phyloP scores from a whole-genome alignment of 2,797 vertebrate genomes.

The Limnodromus scolopaceus region DNA sequence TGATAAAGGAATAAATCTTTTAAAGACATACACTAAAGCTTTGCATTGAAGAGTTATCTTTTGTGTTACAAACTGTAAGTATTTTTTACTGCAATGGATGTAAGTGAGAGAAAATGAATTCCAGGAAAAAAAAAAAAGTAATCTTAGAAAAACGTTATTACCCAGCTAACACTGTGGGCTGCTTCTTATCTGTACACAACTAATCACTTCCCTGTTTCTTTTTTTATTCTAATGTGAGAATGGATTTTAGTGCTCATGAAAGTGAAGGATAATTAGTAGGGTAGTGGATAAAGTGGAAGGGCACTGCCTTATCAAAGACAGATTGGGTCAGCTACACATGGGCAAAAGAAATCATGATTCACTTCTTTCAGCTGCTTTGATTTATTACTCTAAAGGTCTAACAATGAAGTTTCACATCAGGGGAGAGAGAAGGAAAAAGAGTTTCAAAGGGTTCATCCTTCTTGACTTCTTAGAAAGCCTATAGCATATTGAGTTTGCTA shows the following conservation, averaged over 20 bases:
- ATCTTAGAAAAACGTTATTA: slow-evolving; percentile 24
- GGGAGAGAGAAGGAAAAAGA: slow-evolving; percentile 8
- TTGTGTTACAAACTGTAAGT: slow-evolving; percentile 51
- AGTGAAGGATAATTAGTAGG: slow-evolving; percentile 53
- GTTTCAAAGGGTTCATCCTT: slow-evolving; percentile 35
- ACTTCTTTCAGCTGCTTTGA: slow-evolving; percentile 29
- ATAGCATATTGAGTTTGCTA: background rate
- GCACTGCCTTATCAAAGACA: slow-evolving; percentile 38
- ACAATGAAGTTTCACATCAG: slow-evolving; percentile 49
- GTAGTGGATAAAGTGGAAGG: slow-evolving; percentile 32
- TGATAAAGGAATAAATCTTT: slow-evolving; percentile 42
- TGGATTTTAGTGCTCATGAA: slow-evolving; percentile 40
- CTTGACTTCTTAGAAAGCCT: slow-evolving; percentile 9
- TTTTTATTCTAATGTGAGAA: slow-evolving; percentile 31
- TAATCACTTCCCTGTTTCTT: slow-evolving; percentile 18
- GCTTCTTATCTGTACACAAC: slow-evolving; percentile 46
- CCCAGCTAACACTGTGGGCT: background rate
- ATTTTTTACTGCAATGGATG: slow-evolving; percentile 24
- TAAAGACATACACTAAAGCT: slow-evolving; percentile 29
- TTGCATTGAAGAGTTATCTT: slow-evolving; percentile 15
- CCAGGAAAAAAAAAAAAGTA: background rate
- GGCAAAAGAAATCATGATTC: slow-evolving; percentile 29
- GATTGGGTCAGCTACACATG: background rate
- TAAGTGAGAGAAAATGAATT: slow-evolving; percentile 60
- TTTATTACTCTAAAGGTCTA: slow-evolving; percentile 40